Base-by-base conservation (phyloP, 1,140 invertebrate genomes). In the Rhopalosiphum padi region DNA sequence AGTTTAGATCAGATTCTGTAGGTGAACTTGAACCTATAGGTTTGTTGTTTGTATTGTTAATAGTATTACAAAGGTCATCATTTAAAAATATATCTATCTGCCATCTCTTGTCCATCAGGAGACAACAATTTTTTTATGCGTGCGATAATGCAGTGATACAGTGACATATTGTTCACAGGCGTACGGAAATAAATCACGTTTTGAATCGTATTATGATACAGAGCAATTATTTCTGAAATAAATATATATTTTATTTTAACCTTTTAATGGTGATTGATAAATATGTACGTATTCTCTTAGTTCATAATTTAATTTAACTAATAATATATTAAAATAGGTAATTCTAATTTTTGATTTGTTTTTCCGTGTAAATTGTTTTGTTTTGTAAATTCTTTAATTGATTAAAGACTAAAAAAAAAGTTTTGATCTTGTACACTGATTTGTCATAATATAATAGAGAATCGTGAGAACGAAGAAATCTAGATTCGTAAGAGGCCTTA, bases 391-490 rank as follows among this genome's bases (percentile, higher is more conserved):
- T 91, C n/a, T 51, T 82, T 83, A 48, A 83, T 83, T 51, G 77
- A 48, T 92, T n/a, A 85, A 51, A 51, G 11, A 41, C 68, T 83
- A 92, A 92, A 77, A 77, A 68, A n/a, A 55, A 41, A 4, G 15
- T 92, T 92, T 92, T 41, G 91, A 85, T 85, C 55, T 92, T 83
- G 21, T 41, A 92, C 35, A 82, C 18, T 77, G 60, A 90, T 90
- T 90, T 90, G 88, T 60, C 53, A 30, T 35, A 53, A 23, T 51
- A 30, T 35, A 60, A 41, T 55, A 60, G 53, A 60, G 53, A 60
- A 83, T 92, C 91, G 91, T 92, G 91, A 92, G 91, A 92, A 92
- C 77, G 46, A 25, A 83, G 35, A 41, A 55, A 53, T 83, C 91
- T 35, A 85, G 46, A 92, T 92, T 92, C 35, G 7, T 51, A 55